phyloP scores from a whole-genome alignment of 2,797 vertebrate species.

The Macroramphosus scolopax region DNA sequence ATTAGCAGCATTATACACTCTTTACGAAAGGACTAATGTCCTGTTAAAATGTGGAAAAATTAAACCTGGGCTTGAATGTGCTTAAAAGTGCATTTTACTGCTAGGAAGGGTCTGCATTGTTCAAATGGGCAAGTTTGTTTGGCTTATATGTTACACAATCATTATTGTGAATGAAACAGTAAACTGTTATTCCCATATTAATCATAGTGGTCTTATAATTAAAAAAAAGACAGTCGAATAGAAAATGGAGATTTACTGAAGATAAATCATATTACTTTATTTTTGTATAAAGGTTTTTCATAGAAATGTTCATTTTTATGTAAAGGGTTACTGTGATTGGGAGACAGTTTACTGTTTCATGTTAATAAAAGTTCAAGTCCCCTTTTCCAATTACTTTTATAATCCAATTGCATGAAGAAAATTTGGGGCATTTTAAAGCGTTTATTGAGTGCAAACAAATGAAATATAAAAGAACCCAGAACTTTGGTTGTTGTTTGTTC shows the following conservation, averaged over 20 bases:
- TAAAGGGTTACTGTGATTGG: constrained; percentile 27
- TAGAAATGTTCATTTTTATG: constrained; percentile 19
- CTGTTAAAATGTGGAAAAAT: too few species aligned
- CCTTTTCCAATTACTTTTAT: constrained; percentile 9
- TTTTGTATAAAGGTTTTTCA: constrained; percentile 42
- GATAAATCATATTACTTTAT: constrained; percentile 68
- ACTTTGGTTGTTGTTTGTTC: too few species aligned
- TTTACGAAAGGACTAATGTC: too few species aligned
- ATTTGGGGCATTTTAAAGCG: constrained; percentile 66
- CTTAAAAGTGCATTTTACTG: neutral
- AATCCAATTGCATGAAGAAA: constrained; percentile 69
- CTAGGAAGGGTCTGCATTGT: neutral
- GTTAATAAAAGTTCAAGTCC: constrained; percentile 27
- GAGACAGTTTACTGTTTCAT: constrained; percentile 32
- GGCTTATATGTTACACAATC: neutral
- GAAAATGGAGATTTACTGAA: too few species aligned
- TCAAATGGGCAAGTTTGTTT: neutral
- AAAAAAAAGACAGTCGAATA: too few species aligned
- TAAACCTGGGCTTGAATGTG: neutral
- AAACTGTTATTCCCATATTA: neutral
- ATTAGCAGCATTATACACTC: too few species aligned
- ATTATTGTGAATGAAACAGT: neutral
- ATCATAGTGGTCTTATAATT: constrained; percentile 7
- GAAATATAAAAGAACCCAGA: constrained; percentile 56
- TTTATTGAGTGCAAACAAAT: constrained; percentile 70